Percentiles rank a stretch among this genome's conserved stretches.
These are phyloP conservation scores for Drosophila pegasa DNA, from an alignment of 2,888 invertebrate species.

Conservation along the genomic window DNA sequence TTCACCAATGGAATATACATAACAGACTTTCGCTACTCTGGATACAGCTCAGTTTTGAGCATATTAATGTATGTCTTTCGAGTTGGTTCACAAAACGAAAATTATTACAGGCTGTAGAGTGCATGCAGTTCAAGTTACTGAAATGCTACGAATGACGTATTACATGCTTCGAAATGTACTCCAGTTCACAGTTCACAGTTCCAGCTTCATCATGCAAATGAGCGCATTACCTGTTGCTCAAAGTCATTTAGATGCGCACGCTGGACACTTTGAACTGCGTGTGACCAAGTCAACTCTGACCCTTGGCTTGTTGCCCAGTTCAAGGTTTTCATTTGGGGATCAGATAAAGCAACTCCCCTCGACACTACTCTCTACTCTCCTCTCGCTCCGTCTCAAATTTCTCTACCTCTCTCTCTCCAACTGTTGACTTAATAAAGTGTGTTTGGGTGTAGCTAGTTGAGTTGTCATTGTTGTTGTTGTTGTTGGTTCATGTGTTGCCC, in stretches of 20 bases:
- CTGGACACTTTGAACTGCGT: conserved; percentile 16
- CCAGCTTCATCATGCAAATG: conserved; percentile 39
- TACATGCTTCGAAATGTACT: not conserved
- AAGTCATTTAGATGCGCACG: conserved; percentile 4
- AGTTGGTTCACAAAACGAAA: not conserved
- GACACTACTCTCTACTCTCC: not conserved
- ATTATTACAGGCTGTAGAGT: not conserved
- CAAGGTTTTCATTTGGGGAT: conserved; percentile 12
- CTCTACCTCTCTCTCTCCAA: not conserved
- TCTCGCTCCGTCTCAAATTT: not conserved
- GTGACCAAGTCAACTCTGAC: conserved; percentile 7
- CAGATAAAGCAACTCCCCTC: not conserved
- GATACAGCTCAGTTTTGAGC: not conserved
- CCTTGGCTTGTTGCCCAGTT: conserved; percentile 11
- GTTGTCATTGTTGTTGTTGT: conserved; percentile 6
- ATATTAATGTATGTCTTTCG: not conserved
- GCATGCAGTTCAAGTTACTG: not conserved
- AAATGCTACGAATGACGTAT: too few relatives aligned
- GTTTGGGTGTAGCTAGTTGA: conserved; percentile 4
- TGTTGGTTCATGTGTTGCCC: conserved; percentile 1
- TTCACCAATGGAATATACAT: not conserved
- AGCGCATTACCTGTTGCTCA: conserved; percentile 23
- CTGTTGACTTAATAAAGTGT: conserved; percentile 1
- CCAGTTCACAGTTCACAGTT: conserved; percentile 5
- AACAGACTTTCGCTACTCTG: not conserved